Evolutionary conservation across 30 jellyfish, hydroid and myxozoan genomes (phyloP), one percentile per base, ranked within the genome.

Genomic region (Phacellophora camtschatica): DNA sequence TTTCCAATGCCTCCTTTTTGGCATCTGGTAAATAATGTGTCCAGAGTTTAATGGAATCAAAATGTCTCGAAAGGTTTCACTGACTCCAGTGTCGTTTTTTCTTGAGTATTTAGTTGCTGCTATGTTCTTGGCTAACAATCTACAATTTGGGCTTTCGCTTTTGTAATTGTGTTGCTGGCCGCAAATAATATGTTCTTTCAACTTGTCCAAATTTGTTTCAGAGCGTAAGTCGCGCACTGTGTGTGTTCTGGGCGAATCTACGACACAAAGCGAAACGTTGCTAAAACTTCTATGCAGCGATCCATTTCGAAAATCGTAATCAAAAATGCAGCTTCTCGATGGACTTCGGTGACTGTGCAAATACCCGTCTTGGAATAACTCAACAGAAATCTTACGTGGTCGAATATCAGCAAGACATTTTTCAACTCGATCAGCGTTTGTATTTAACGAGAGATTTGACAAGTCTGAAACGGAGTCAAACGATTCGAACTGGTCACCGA

Each of bases 141-240:
- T 41, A 34, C 46, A 27, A 41, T 73, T 73, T 29, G 79, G 55
- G 18, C 32, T 45, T 32, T 55, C 56, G 39, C 53, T 84, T 51
- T 66, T 80, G 42, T 80, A 11, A 70, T 19, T 79, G n/a, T n/a
- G n/a, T 28, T 28, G 23, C 57, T 80, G 77, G 16, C 83, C 91
- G 61, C 68, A 25, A 16, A 80, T 62, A n/a, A 80, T 80, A 37
- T 63, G 91, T 30, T 80, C 91, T 34, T 80, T 80, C 27, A 80
- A 58, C 33, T 48, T 49, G 36, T 43, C 61, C 19, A 80, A 69
- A 27, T 66, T 80, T 3, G 84, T 80, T 36, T 80, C 91, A 1
- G 91, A 80, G 10, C 81, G 80, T 71, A 80, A 36, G 28, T 80
- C 91, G 34, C 91, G 51, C 22, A 80, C 49, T 37, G 84, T 79